Evolutionary conservation across 2,888 invertebrate genomes (phyloP), one percentile per base, ranked within the genome.

Genomic region (Drosophila algonquin): DNA sequence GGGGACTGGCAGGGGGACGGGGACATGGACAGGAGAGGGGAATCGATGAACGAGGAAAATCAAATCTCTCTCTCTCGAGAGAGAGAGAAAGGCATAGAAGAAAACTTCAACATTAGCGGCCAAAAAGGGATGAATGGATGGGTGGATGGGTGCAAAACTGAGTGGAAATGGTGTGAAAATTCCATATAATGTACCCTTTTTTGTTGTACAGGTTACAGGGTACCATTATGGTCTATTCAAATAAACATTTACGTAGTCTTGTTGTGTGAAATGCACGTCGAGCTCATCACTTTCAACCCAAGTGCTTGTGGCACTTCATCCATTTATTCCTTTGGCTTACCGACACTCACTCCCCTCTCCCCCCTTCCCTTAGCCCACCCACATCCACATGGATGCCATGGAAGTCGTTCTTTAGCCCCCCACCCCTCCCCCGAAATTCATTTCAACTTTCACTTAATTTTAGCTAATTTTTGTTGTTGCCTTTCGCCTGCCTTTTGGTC

Each of bases 401-500:
- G 35, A 45, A 63, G 35, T 35, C 35, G 32, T 51, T 56, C 35
- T 24, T 55, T 54, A 48, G 54, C 48, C 58, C 69, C 7, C 40
- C 21, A 18, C 18, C 18, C 21, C 21, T 21, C 3, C 21, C 21
- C 21, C 21, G 21, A n/a, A 52, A 58, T 56, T 71, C 48, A 58
- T 48, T 71, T 71, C 27, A 47, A 47, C 54, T 70, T 46, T 59
- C 60, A 60, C 50, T 69, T 69, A 70, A 70, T 70, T 70, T 61
- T 54, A 61, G 60, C 60, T 60, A 55, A 69, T 70, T 70, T 69
- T 70, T 70, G 50, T 40, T 51, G 54, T 70, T 70, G 70, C 57
- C 63, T 56, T 71, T 71, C 21, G 63, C 72, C 61, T 62, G 71
- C 73, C 62, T 55, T 62, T 67, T 53, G 71, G 72, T 77, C 69